A percentile compares a stretch with the other conserved stretches of the same genome.
These are phyloP conservation scores for Tapirus terrestris DNA, from an alignment of 2,113 vertebrate genomes.

Conservation along the genomic window DNA sequence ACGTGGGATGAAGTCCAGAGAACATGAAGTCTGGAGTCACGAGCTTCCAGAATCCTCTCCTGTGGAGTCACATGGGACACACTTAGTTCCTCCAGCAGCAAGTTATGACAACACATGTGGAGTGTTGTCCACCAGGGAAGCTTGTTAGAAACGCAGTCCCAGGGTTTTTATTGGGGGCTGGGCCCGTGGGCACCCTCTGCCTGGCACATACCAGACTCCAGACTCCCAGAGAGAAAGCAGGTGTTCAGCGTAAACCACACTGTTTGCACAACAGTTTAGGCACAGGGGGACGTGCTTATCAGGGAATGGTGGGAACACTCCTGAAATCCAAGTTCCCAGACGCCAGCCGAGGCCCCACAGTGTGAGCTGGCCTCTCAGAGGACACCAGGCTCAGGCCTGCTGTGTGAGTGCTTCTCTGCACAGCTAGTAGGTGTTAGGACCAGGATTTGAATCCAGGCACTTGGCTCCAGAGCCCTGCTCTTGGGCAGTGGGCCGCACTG, in stretches of 20 bases:
- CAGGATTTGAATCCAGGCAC: too few relatives aligned
- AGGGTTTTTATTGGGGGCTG: not conserved
- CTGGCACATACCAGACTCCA: not conserved
- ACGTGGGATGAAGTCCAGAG: accelerated
- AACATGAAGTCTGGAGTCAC: too few relatives aligned
- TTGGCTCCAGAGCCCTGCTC: not conserved
- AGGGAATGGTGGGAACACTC: not conserved
- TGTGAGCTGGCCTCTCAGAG: not conserved
- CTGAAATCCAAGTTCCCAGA: accelerated
- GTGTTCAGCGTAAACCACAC: accelerated
- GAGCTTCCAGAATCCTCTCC: not conserved
- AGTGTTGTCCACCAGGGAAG: not conserved
- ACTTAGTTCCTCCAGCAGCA: accelerated
- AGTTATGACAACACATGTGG: accelerated
- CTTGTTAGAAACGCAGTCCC: not conserved
- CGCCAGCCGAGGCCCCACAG: not conserved
- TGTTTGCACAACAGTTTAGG: accelerated
- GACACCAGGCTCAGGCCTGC: accelerated
- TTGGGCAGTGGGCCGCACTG: too few relatives aligned
- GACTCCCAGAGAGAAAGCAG: not conserved
- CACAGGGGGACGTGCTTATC: too few relatives aligned
- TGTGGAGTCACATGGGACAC: accelerated
- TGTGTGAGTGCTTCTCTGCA: accelerated
- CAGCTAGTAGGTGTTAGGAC: accelerated
- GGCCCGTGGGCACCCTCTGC: accelerated